A percentile compares a stretch with the other conserved stretches of the same genome.
phyloP scores from a whole-genome alignment of 2,888 invertebrate species.

The Pediacus dermestoides region DNA sequence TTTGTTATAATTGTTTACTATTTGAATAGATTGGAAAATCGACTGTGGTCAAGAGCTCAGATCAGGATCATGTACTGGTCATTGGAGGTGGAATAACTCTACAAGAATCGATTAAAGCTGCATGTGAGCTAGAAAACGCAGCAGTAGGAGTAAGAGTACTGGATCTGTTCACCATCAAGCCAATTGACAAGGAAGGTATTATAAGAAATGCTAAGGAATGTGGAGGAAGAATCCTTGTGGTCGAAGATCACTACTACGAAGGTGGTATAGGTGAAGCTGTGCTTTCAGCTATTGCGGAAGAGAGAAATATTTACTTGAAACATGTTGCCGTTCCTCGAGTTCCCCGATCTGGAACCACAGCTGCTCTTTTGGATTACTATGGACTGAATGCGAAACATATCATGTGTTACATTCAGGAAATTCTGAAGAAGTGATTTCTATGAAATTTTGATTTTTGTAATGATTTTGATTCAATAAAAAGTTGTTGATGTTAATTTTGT shows the following conservation, averaged over 20 bases:
- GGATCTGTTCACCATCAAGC: conserved; percentile 94
- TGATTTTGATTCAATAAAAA: too few relatives aligned
- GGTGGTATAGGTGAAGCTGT: conserved; percentile 96
- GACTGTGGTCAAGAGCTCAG: conserved; percentile 69
- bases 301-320: conserved; percentile 64
- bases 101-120: conserved; percentile 80
- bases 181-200: conserved; percentile 76
- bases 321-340: conserved; percentile 75
- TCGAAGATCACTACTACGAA: conserved; percentile 94
- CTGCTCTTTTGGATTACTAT: conserved; percentile 77
- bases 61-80: conserved; percentile 73
- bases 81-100: conserved; percentile 90
- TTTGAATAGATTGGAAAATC: conserved; percentile 65
- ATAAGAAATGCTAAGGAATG: conserved; percentile 67
- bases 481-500: too few relatives aligned
- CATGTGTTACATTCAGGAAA: conserved; percentile 62
- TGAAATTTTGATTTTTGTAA: too few relatives aligned
- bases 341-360: conserved; percentile 87
- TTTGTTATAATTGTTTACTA: too few relatives aligned
- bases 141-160: conserved; percentile 74
- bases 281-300: conserved; percentile 67
- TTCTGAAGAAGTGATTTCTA: conserved; percentile 25
- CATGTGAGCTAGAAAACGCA: conserved; percentile 61
- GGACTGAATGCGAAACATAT: conserved; percentile 66
- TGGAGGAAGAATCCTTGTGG: conserved; percentile 78